Conservation (phyloP, 2,888 invertebrate species). For the Blastobasis adustella region DNA sequence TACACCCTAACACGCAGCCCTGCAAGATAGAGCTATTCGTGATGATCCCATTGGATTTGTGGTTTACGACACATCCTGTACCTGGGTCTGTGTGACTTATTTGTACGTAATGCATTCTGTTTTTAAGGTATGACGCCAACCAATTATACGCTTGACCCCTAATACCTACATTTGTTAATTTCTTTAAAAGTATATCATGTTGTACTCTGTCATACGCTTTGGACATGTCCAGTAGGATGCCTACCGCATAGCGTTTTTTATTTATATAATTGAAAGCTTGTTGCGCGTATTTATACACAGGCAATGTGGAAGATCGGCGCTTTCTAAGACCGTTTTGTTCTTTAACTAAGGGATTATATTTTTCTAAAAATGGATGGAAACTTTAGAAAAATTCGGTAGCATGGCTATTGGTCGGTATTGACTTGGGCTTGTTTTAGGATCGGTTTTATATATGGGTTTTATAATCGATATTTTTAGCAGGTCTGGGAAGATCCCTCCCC, state of each 20-base stretch:
- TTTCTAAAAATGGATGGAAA: constrained; percentile 10
- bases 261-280: constrained; percentile 2
- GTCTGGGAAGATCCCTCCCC: no score
- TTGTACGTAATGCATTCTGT: no score
- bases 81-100: no score
- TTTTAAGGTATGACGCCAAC: constrained; percentile 13
- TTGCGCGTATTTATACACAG: constrained; percentile 6
- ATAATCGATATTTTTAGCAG: no score
- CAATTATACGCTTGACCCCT: constrained; percentile 10
- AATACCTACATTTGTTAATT: constrained; percentile 12
- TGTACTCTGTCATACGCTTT: constrained; percentile 18
- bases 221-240: constrained; percentile 17
- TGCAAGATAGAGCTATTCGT: constrained; percentile 10
- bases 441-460: no score
- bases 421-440: no score
- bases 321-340: constrained; percentile 12
- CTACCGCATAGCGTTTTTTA: constrained; percentile 11
- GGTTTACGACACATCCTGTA: no score
- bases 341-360: constrained; percentile 9
- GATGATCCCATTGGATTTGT: no score
- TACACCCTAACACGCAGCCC: constrained; percentile 2
- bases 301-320: constrained; percentile 7
- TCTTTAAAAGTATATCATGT: constrained; percentile 10
- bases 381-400: no score
- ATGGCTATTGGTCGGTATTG: no score